These are phyloP conservation scores for Chelonoidis abingdonii DNA, from an alignment of 2,113 vertebrate species.

Conservation along the genomic window DNA sequence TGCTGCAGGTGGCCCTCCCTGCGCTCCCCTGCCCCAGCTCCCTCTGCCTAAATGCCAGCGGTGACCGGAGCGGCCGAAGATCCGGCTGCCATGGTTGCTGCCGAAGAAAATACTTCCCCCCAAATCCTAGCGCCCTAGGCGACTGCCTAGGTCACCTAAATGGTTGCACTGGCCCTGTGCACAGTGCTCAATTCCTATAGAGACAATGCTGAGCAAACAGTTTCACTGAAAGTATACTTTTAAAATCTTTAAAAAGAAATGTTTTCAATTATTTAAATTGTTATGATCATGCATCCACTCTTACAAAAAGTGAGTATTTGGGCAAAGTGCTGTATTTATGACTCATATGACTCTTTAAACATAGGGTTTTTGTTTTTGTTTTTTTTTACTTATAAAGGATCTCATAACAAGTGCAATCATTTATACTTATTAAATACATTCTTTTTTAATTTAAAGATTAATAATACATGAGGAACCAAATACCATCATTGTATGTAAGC, in stretches of 20 bases:
- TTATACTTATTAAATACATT: neutral
- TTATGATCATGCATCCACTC: neutral
- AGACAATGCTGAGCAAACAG: neutral
- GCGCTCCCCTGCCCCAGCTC: too few species aligned
- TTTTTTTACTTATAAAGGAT: neutral
- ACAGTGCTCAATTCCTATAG: neutral
- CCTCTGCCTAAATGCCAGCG: too few species aligned
- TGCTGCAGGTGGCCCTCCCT: too few species aligned
- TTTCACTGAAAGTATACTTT: neutral
- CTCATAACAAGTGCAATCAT: fast-evolving
- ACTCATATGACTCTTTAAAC: neutral
- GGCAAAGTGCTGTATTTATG: neutral
- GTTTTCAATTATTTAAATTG: neutral
- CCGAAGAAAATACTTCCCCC: too few species aligned
- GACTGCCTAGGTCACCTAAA: too few species aligned
- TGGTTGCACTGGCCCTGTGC: neutral
- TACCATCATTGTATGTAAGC: neutral
- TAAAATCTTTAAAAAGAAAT: neutral
- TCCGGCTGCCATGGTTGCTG: too few species aligned
- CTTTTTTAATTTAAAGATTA: neutral
- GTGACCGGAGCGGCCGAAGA: too few species aligned
- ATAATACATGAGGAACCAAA: neutral
- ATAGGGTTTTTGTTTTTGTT: neutral
- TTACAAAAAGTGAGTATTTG: neutral
- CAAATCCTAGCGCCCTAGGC: too few species aligned